Conservation (phyloP, 2,797 vertebrate species). For the Poecilia velifera region DNA sequence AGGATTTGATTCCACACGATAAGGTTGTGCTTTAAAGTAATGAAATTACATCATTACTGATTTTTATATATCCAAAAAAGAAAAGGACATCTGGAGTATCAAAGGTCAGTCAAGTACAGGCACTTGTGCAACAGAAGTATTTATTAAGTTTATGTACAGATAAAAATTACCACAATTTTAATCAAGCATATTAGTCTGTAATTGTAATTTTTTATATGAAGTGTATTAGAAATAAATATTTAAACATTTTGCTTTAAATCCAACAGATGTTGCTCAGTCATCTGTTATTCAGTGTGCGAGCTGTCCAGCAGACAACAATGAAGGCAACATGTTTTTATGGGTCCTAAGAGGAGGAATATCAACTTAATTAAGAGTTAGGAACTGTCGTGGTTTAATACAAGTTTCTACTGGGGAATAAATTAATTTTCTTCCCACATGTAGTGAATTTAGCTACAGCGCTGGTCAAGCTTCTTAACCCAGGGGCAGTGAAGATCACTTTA, state of each 20-base stretch:
- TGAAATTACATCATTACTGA: not conserved
- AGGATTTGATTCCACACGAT: not conserved
- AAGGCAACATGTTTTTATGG: not conserved
- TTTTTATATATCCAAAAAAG: not conserved
- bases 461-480: not conserved
- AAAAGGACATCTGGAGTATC: not conserved
- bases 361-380: not conserved
- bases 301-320: not conserved
- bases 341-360: not conserved
- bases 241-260: not conserved
- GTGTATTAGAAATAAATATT: not conserved
- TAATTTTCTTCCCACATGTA: not conserved
- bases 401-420: not conserved
- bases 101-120: not conserved
- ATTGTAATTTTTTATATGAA: not conserved
- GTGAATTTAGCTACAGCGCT: not conserved
- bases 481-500: not conserved
- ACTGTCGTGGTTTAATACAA: not conserved
- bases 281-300: not conserved
- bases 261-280: not conserved
- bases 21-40: slow-evolving; percentile 1
- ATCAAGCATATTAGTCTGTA: not conserved
- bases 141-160: not conserved
- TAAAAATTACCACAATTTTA: not conserved
- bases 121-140: not conserved